These are phyloP conservation scores for Phocoena sinus DNA, from an alignment of 2,113 vertebrate genomes.

Conservation along the genomic window DNA sequence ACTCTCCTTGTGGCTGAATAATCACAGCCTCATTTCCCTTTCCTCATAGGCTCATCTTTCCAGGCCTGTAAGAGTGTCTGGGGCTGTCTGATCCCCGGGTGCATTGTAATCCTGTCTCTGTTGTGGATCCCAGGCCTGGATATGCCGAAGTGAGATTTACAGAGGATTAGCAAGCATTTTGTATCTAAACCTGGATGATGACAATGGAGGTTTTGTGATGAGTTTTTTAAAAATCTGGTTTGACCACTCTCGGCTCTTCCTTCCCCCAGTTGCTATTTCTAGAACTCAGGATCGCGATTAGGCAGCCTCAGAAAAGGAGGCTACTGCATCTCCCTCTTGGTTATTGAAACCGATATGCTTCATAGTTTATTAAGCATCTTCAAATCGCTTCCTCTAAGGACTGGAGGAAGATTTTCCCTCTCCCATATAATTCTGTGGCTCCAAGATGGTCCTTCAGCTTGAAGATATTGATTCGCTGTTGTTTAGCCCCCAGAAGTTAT, in stretches of 20 bases:
- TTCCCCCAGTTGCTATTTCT: neutral
- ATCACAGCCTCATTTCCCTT: neutral
- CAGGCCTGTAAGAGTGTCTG: neutral
- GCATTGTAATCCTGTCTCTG: constrained; percentile 1
- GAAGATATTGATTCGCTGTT: constrained; percentile 78
- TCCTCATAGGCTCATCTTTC: neutral
- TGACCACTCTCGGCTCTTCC: neutral
- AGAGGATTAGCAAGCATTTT: constrained; percentile 55
- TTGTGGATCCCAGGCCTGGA: constrained; percentile 21
- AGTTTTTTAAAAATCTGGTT: constrained; percentile 14
- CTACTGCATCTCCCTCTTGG: constrained; percentile 14
- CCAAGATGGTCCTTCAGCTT: constrained; percentile 68
- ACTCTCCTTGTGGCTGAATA: neutral
- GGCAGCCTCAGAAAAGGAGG: constrained; percentile 33
- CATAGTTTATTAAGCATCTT: constrained; percentile 74
- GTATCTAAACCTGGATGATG: constrained; percentile 56
- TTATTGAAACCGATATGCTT: constrained; percentile 64
- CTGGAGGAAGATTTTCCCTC: constrained; percentile 68
- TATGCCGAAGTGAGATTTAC: constrained; percentile 52
- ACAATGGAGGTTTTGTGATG: constrained; percentile 37
- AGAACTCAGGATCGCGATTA: constrained; percentile 31
- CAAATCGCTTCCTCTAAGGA: constrained; percentile 69
- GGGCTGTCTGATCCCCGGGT: neutral
- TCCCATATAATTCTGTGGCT: constrained; percentile 50
- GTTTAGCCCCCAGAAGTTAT: constrained; percentile 59